phyloP scores from a whole-genome alignment of 1,140 invertebrate genomes.

The Colletes gigas region DNA sequence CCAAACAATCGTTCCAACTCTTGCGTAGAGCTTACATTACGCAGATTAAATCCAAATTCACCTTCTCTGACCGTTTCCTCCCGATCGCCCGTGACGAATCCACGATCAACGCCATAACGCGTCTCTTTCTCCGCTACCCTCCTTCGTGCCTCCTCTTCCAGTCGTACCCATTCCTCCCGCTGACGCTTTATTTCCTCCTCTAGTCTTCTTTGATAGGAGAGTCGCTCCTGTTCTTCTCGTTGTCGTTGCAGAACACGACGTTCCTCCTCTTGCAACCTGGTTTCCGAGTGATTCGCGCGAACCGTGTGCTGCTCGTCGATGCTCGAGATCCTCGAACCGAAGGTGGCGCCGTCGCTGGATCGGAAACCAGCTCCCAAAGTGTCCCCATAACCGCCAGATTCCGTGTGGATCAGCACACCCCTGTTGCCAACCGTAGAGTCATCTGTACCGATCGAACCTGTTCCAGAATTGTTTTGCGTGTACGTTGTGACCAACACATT shows the following conservation, averaged over 20 bases:
- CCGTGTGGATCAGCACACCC: conserved; percentile 27
- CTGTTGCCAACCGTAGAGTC: conserved; percentile 9
- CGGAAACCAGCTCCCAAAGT: conserved; percentile 42
- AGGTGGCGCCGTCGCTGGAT: not conserved
- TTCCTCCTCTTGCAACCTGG: conserved; percentile 15
- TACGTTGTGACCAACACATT: conserved; percentile 63
- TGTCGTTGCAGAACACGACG: conserved; percentile 30
- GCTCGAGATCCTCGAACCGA: conserved; percentile 12
- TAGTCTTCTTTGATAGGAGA: not conserved
- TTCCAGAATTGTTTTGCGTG: conserved; percentile 59
- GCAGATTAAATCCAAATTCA: conserved; percentile 60
- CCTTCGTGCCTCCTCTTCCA: conserved; percentile 27
- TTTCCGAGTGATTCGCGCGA: conserved; percentile 4
- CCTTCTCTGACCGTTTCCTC: conserved; percentile 63
- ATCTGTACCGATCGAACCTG: not conserved
- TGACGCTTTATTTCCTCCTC: conserved; percentile 26
- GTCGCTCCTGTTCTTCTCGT: conserved; percentile 50
- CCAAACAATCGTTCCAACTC: conserved; percentile 68
- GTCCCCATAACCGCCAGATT: conserved; percentile 16
- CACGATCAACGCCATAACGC: conserved; percentile 18
- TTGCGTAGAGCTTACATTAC: conserved; percentile 65
- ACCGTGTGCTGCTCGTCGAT: conserved; percentile 1
- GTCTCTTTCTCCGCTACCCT: conserved; percentile 41
- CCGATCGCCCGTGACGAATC: conserved; percentile 69
- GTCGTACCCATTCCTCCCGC: conserved; percentile 19